Evolutionary conservation across 53 echinoderm and acorn worm genomes (phyloP).

Genomic region (Glandiceps talaboti): DNA sequence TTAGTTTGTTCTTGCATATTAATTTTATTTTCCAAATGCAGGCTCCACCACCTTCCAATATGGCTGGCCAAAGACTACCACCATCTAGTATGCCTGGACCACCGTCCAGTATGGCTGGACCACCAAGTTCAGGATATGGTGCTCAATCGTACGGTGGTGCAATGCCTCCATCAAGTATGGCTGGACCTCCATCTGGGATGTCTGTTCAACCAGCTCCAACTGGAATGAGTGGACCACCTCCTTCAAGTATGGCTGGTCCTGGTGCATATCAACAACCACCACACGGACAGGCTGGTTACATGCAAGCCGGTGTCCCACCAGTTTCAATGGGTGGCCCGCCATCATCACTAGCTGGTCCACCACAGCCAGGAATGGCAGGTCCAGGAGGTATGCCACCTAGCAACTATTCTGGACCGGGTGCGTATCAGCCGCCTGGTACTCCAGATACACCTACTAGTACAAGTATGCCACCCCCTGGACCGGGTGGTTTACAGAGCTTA

Average conservation of each 20-base stretch:
- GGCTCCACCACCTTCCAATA: conserved; percentile 10
- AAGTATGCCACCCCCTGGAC: background rate
- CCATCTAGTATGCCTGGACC: conserved; percentile 13
- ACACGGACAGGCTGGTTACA: conserved; percentile 7
- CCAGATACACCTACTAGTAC: too few relatives aligned
- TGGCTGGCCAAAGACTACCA: conserved; percentile 29
- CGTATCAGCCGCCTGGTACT: background rate
- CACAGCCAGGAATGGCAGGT: too few relatives aligned
- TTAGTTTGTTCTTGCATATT: too few relatives aligned
- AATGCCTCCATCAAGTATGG: background rate
- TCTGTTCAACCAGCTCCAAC: background rate
- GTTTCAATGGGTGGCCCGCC: conserved; percentile 22
- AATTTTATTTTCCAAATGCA: conserved; percentile 2
- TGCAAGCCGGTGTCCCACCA: background rate
- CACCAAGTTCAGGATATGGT: conserved; percentile 10
- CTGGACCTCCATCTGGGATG: background rate
- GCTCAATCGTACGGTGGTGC: background rate
- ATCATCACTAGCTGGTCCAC: conserved; percentile 6
- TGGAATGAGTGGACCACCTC: conserved; percentile 6
- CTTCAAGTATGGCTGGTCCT: conserved; percentile 19
- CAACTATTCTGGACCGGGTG: background rate
- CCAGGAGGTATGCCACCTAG: background rate
- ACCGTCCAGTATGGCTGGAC: conserved; percentile 16
- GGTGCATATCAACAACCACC: background rate
- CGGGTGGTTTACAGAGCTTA: background rate